Base-by-base conservation (phyloP, 2,888 invertebrate genomes). In the Rhagium mordax region DNA sequence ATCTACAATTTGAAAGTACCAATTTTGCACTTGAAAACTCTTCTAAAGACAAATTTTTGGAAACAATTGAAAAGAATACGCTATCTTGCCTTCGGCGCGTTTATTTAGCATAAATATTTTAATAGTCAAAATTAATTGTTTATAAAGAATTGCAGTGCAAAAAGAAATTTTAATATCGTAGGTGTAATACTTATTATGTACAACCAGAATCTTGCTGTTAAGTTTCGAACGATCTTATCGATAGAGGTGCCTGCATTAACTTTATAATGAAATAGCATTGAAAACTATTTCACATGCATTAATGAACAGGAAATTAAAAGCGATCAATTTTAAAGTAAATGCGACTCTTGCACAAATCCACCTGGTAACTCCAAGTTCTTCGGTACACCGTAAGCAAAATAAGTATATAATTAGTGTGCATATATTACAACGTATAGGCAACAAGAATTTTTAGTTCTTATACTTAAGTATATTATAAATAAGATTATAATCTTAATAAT, bases 401-500 rank as follows among this genome's bases (percentile, higher is more conserved):
- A 21, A 59, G 29, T 59, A 18, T 29, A 59, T 29, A 59, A 59
- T 18, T 59, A 33, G 18, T 29, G 16, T 7, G 57, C 57, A 6
- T 29, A 18, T 13, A 55, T 24, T 24, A 59, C 8, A 57, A 27
- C 16, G 27, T 24, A 57, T 27, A 1, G 27, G 27, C 27, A 27
- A 24, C 24, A 57, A 15, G 24, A 70, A 55, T 64, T 27, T n/a
- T 33, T 48, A 51, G 18, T 47, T 65, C 64, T 65, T 18, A 66
- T 60, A n/a, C n/a, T n/a, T n/a, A 60, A 49, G 74, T 75, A 73
- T 72, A 71, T 62, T 77, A 81, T 79, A 81, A 80, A 71, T 72
- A 80, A 79, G 79, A 76, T 81, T 78, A 78, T 79, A 70, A 80
- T 78, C 77, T 79, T 77, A 79, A 80, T 83, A 82, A 83, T 70